Evolutionary conservation across 2,888 invertebrate species (phyloP).

Genomic region (Nudaria mundana): DNA sequence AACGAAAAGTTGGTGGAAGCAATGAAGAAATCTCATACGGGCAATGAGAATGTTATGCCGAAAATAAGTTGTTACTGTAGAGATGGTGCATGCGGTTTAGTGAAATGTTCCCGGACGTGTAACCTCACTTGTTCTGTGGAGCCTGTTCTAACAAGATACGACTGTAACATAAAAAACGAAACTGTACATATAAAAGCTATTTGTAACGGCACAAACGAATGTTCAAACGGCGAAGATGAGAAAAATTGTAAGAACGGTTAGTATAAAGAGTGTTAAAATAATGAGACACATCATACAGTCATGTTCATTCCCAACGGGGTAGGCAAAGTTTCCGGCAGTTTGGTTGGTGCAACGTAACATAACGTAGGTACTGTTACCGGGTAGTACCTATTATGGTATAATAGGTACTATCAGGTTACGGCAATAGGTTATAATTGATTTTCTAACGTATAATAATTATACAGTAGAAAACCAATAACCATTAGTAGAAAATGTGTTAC

Average conservation of each 20-base stretch:
- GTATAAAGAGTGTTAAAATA: too few relatives aligned
- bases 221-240: constrained; percentile 59
- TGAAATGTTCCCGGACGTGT: constrained; percentile 49
- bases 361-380: too few relatives aligned
- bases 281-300: too few relatives aligned
- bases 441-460: too few relatives aligned
- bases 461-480: too few relatives aligned
- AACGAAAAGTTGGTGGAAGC: constrained; percentile 51
- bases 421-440: too few relatives aligned
- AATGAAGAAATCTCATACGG: constrained; percentile 54
- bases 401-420: too few relatives aligned
- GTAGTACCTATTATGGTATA: too few relatives aligned
- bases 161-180: constrained; percentile 37
- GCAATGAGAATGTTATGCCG: constrained; percentile 47
- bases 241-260: constrained; percentile 50
- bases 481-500: too few relatives aligned
- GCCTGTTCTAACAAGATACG: constrained; percentile 44
- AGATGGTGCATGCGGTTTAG: constrained; percentile 41
- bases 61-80: constrained; percentile 51
- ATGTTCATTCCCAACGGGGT: too few relatives aligned
- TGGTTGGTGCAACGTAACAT: too few relatives aligned
- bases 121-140: constrained; percentile 48
- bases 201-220: constrained; percentile 55
- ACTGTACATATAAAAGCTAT: constrained; percentile 43
- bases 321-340: too few relatives aligned